These are phyloP conservation scores for Troides helena DNA, from an alignment of 2,888 invertebrate species.

Conservation along the genomic window DNA sequence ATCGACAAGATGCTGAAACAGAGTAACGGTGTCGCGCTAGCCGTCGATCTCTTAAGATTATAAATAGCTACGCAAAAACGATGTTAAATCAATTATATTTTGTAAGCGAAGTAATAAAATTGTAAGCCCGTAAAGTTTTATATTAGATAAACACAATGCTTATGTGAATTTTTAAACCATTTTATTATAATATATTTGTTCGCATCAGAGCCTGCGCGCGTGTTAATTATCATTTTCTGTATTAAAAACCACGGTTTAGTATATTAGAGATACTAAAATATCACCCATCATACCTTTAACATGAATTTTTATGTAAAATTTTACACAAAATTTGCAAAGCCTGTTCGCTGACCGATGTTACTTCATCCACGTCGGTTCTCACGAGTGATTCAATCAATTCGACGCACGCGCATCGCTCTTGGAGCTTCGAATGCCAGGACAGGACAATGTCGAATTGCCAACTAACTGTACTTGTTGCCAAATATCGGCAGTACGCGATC, in stretches of 20 bases:
- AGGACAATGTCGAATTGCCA: slow-evolving; percentile 73
- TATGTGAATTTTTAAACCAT: too few species aligned
- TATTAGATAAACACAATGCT: too few species aligned
- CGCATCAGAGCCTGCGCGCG: too few species aligned
- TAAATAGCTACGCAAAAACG: slow-evolving; percentile 3
- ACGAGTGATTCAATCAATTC: slow-evolving; percentile 63
- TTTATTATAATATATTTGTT: too few species aligned
- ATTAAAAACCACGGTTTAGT: too few species aligned
- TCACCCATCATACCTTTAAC: too few species aligned
- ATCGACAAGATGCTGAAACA: slow-evolving; percentile 13
- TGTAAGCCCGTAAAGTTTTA: too few species aligned
- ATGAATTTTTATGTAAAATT: background rate
- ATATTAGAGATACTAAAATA: background rate
- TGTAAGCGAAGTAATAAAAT: too few species aligned
- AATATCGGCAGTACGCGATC: slow-evolving; percentile 56
- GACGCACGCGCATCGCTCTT: slow-evolving; percentile 53
- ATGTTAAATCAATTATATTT: too few species aligned
- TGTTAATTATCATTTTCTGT: too few species aligned
- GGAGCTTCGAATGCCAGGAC: slow-evolving; percentile 61
- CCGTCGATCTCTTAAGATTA: slow-evolving; percentile 17
- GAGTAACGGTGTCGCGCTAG: slow-evolving; percentile 17
- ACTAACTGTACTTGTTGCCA: slow-evolving; percentile 71
- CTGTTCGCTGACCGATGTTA: slow-evolving; percentile 49
- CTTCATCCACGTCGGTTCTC: slow-evolving; percentile 61
- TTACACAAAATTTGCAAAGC: slow-evolving; percentile 4